Evolutionary conservation across 2,113 vertebrate species (phyloP).

Genomic region (Romanogobio albipinnatus): DNA sequence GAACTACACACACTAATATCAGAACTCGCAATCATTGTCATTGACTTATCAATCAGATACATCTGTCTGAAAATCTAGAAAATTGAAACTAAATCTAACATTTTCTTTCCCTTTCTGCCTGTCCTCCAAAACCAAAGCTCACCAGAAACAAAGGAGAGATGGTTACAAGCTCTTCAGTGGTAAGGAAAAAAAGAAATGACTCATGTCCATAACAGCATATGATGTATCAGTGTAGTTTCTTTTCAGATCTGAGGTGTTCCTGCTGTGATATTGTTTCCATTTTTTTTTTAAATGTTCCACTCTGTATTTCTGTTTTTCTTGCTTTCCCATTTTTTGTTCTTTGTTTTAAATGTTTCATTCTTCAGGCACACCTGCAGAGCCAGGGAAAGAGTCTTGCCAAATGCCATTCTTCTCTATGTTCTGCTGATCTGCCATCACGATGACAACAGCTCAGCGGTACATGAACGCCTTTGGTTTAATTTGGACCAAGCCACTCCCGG

Average conservation of each 20-base stretch:
- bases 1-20: not conserved
- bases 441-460: slow-evolving; percentile 16
- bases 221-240: not conserved
- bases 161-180: slow-evolving; percentile 75
- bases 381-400: slow-evolving; percentile 35
- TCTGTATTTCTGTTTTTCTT: slow-evolving; percentile 6
- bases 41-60: not conserved
- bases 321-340: not conserved
- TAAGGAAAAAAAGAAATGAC: slow-evolving; percentile 57
- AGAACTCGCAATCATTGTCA: not conserved
- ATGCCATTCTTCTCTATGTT: slow-evolving; percentile 27
- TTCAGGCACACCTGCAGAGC: slow-evolving; percentile 41
- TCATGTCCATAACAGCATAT: not conserved
- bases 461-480: not conserved
- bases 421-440: not conserved
- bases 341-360: not conserved
- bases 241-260: not conserved
- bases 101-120: not conserved
- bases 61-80: not conserved
- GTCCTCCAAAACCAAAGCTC: slow-evolving; percentile 63
- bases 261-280: not conserved
- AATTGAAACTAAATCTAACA: not conserved
- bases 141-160: slow-evolving; percentile 74
- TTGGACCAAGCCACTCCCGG: slow-evolving; percentile 2
- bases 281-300: not conserved